Evolutionary conservation across 1,140 invertebrate species (phyloP).

Genomic region (Pachyrhynchus sulphureomaculatus): DNA sequence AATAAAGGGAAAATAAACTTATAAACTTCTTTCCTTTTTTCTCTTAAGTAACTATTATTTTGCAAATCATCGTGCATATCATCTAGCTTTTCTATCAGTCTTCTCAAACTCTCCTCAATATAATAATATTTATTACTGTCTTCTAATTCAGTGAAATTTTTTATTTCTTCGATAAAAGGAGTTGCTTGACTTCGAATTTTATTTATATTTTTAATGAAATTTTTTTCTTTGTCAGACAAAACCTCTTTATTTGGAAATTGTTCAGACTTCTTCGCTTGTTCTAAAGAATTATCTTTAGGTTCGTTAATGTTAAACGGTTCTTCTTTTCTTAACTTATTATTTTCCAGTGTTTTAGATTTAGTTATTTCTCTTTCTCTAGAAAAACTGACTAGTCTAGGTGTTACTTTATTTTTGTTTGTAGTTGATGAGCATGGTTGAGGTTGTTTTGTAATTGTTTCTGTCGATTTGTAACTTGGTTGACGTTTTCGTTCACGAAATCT

Average conservation of each 20-base stretch:
- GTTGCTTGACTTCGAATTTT: background rate
- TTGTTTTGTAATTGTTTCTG: too few species aligned
- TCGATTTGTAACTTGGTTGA: too few species aligned
- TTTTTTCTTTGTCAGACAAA: background rate
- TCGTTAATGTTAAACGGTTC: too few species aligned
- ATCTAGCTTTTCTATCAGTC: conserved; percentile 19
- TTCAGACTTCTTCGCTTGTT: too few species aligned
- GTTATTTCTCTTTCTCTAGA: too few species aligned
- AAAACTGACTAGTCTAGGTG: too few species aligned
- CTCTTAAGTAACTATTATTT: background rate
- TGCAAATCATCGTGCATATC: conserved; percentile 3
- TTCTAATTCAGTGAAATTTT: conserved; percentile 13
- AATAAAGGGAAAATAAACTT: conserved; percentile 1
- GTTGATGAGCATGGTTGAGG: too few species aligned
- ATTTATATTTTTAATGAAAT: background rate
- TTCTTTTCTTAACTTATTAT: too few species aligned
- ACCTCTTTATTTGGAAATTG: background rate
- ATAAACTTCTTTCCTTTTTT: background rate
- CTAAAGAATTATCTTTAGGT: too few species aligned
- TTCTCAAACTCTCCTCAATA: conserved; percentile 29
- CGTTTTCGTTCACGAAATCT: too few species aligned
- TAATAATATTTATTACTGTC: conserved; percentile 24
- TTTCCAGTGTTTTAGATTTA: too few species aligned
- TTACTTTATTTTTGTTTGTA: too few species aligned
- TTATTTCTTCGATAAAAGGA: conserved; percentile 10